These are phyloP conservation scores for Hymenochirus boettgeri DNA, from an alignment of 2,113 vertebrate species.

Conservation along the genomic window DNA sequence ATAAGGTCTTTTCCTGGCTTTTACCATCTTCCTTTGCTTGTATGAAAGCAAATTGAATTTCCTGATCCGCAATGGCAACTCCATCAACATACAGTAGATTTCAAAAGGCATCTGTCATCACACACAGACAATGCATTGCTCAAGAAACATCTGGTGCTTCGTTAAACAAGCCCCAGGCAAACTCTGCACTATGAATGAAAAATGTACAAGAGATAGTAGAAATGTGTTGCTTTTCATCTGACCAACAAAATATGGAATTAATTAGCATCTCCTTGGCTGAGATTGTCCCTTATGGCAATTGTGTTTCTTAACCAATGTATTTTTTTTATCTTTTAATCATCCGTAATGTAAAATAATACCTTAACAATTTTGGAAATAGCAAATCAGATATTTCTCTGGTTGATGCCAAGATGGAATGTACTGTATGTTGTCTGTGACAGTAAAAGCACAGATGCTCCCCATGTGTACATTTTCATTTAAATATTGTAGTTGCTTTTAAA, in stretches of 20 bases:
- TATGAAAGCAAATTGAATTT: slow-evolving; percentile 65
- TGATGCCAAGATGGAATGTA: no score
- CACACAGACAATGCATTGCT: slow-evolving; percentile 70
- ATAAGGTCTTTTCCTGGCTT: slow-evolving; percentile 48
- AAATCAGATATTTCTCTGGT: no score
- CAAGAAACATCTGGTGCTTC: slow-evolving; percentile 71
- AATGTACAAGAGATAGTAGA: slow-evolving; percentile 63
- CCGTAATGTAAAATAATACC: background rate
- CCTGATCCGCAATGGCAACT: slow-evolving; percentile 65
- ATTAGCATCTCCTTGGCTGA: slow-evolving; percentile 18
- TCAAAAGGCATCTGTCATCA: slow-evolving; percentile 73
- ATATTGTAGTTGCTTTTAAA: no score
- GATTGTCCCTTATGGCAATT: background rate
- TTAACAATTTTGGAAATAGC: no score
- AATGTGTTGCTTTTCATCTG: slow-evolving; percentile 63
- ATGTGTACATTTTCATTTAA: no score
- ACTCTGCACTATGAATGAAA: slow-evolving; percentile 64
- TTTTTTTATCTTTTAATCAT: background rate
- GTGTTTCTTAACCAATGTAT: background rate
- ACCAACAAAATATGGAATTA: slow-evolving; percentile 56
- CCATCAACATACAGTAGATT: slow-evolving; percentile 65
- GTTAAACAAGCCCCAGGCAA: slow-evolving; percentile 65
- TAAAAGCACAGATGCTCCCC: no score
- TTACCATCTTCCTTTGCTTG: slow-evolving; percentile 52
- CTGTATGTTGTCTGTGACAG: no score